phyloP scores from a whole-genome alignment of 2,113 vertebrate genomes.

The Nerophis lumbriciformis region DNA sequence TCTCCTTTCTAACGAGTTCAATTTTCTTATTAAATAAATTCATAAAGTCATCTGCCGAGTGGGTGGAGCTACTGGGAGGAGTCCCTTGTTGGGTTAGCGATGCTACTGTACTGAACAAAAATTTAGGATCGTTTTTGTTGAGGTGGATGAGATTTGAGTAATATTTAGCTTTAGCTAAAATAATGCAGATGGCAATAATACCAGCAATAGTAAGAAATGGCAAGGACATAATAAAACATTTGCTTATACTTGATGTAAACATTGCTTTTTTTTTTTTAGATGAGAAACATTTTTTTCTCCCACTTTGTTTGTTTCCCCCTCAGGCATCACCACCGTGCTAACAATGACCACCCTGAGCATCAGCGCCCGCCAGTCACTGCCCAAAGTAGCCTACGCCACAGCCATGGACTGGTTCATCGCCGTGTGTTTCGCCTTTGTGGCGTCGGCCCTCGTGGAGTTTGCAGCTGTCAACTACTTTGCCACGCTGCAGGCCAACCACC shows the following conservation, averaged over 20 bases:
- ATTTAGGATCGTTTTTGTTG: too few relatives aligned
- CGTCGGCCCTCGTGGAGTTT: slow-evolving; percentile 90
- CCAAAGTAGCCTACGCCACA: slow-evolving; percentile 90
- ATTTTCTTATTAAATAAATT: too few relatives aligned
- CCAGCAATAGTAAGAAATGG: too few relatives aligned
- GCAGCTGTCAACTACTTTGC: slow-evolving; percentile 94
- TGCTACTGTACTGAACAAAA: too few relatives aligned
- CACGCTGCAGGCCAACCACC: slow-evolving; percentile 78
- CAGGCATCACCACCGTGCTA: slow-evolving; percentile 92
- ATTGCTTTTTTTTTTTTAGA: neutral
- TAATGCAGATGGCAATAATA: too few relatives aligned
- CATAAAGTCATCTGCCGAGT: too few relatives aligned
- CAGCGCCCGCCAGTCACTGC: slow-evolving; percentile 89
- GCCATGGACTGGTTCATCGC: slow-evolving; percentile 98
- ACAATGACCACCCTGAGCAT: slow-evolving; percentile 96
- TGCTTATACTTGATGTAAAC: slow-evolving; percentile 1
- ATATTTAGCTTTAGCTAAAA: too few relatives aligned
- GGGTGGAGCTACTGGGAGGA: too few relatives aligned
- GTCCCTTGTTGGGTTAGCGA: too few relatives aligned
- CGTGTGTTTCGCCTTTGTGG: slow-evolving; percentile 92
- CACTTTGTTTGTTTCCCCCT: slow-evolving; percentile 2
- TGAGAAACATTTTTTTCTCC: neutral
- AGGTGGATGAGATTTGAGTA: too few relatives aligned
- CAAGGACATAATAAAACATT: too few relatives aligned
- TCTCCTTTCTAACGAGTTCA: too few relatives aligned